Conservation (phyloP, 2,797 vertebrate genomes). For the Falco columbarius region DNA sequence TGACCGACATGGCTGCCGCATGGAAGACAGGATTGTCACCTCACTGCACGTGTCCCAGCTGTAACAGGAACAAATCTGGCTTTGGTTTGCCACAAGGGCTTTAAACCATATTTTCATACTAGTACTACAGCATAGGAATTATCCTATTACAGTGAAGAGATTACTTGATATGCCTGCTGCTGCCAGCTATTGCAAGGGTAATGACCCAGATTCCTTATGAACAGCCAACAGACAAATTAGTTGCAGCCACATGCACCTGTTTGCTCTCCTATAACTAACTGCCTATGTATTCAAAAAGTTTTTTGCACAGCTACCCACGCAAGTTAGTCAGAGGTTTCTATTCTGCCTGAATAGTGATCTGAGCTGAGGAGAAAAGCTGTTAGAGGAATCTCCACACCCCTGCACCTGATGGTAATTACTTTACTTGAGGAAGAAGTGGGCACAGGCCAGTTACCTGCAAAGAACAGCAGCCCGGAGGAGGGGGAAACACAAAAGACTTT, state of each 20-base stretch:
- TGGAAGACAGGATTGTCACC: not conserved
- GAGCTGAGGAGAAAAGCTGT: not conserved
- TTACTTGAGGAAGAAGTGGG: not conserved
- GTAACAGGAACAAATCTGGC: constrained; percentile 13
- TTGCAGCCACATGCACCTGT: not conserved
- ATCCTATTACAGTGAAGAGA: constrained; percentile 50
- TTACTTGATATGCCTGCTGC: constrained; percentile 12
- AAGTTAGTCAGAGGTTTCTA: not conserved
- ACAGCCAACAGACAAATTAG: not conserved
- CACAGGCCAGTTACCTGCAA: not conserved
- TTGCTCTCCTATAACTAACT: not conserved
- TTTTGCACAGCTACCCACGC: not conserved
- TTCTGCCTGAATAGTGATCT: not conserved
- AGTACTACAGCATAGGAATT: constrained; percentile 4
- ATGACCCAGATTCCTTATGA: constrained; percentile 26
- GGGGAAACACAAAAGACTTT: not conserved
- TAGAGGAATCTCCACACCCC: not conserved
- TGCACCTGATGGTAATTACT: not conserved
- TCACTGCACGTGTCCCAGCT: not conserved
- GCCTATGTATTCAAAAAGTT: not conserved
- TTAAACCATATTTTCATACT: constrained; percentile 45
- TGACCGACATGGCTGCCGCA: accelerated
- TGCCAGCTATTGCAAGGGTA: not conserved
- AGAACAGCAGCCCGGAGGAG: not conserved
- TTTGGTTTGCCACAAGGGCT: not conserved